phyloP scores from a whole-genome alignment of 2,888 invertebrate species.

The Xestoiulus laeticollis region DNA sequence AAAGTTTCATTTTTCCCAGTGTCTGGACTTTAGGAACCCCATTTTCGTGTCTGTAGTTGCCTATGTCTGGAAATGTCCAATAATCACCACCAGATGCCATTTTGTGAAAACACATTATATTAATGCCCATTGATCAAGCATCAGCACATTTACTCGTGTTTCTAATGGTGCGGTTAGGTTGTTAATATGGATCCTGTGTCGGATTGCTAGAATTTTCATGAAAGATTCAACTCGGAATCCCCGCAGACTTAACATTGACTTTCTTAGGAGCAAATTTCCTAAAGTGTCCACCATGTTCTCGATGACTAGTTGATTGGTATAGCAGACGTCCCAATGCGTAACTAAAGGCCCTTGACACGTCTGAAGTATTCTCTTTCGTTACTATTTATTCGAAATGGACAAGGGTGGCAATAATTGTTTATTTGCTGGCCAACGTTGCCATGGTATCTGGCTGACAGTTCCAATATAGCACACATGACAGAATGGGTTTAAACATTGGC shows the following conservation, averaged over 20 bases:
- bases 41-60: too few species aligned
- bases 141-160: background rate
- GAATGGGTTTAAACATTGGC: too few species aligned
- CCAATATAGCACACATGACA: too few species aligned
- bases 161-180: background rate
- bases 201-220: background rate
- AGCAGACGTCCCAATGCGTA: background rate
- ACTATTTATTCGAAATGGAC: too few species aligned
- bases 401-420: too few species aligned
- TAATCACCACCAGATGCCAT: background rate
- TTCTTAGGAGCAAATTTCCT: background rate
- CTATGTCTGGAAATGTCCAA: too few species aligned
- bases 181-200: background rate
- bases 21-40: too few species aligned
- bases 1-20: too few species aligned
- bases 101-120: background rate
- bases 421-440: too few species aligned
- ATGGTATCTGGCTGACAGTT: too few species aligned
- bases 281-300: background rate
- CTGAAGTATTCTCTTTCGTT: background rate
- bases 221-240: background rate
- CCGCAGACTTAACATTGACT: background rate
- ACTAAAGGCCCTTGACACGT: background rate
- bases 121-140: background rate
- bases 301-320: background rate